Conservation (phyloP, 2,113 vertebrate species). For the Alexandromys fortis region DNA sequence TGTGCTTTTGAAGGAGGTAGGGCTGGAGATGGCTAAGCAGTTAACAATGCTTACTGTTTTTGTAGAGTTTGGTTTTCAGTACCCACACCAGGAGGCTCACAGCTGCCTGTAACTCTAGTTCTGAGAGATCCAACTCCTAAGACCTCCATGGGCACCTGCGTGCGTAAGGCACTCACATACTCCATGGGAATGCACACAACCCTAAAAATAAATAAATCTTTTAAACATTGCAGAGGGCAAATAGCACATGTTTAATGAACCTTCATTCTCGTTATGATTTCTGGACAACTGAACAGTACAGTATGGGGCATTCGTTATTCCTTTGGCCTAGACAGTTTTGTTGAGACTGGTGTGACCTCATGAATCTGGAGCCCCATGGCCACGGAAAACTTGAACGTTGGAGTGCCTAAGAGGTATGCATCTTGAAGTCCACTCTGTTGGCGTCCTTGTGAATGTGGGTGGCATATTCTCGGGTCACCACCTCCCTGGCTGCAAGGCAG, state of each 20-base stretch:
- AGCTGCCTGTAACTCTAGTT: neutral
- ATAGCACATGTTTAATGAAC: slow-evolving; percentile 91
- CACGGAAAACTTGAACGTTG: slow-evolving; percentile 93
- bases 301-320: slow-evolving; percentile 90
- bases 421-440: slow-evolving; percentile 91
- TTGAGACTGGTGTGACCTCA: slow-evolving; percentile 86
- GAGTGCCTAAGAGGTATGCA: slow-evolving; percentile 86
- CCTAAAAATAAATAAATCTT: neutral
- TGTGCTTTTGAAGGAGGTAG: slow-evolving; percentile 87
- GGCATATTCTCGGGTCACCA: slow-evolving; percentile 86
- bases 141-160: neutral
- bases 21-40: slow-evolving; percentile 88
- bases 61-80: neutral
- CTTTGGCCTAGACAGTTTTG: slow-evolving; percentile 93
- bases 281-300: slow-evolving; percentile 89
- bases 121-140: neutral
- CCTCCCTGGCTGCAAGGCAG: slow-evolving; percentile 91
- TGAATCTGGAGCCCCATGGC: slow-evolving; percentile 92
- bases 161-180: neutral
- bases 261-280: slow-evolving; percentile 91
- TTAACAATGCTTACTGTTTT: slow-evolving; percentile 69
- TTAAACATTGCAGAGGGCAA: slow-evolving; percentile 59
- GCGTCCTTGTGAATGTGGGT: slow-evolving; percentile 93
- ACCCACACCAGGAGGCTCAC: neutral
- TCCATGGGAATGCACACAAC: neutral